These are phyloP conservation scores for cattle (Bos taurus) DNA, from an alignment of 2,113 vertebrate species.

Conservation along the genomic window DNA sequence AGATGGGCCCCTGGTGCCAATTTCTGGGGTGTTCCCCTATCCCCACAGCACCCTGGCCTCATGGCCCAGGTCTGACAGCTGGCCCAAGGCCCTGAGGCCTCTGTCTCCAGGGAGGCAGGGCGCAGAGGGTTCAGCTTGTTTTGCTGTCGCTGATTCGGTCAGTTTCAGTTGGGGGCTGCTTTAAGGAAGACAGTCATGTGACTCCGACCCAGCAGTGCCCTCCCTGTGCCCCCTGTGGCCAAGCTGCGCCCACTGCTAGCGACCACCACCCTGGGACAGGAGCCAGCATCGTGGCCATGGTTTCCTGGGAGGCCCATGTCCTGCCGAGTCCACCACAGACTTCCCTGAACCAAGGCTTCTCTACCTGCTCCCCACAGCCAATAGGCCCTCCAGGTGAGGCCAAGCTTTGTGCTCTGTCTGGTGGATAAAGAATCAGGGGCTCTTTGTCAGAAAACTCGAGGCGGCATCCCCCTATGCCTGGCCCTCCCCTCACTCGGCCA, in stretches of 20 bases:
- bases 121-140: accelerated
- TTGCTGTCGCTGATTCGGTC: neutral
- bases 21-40: accelerated
- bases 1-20: neutral
- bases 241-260: neutral
- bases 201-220: accelerated
- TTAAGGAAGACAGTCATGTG: accelerated
- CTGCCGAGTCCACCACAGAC: accelerated
- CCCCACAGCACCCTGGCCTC: accelerated
- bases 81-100: neutral
- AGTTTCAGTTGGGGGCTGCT: neutral
- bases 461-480: constrained; percentile 23
- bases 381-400: neutral
- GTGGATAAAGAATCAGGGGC: constrained; percentile 58
- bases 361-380: neutral
- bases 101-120: neutral
- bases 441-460: constrained; percentile 47
- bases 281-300: accelerated
- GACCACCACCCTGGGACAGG: accelerated
- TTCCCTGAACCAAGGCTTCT: accelerated
- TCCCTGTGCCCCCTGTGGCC: neutral
- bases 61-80: accelerated
- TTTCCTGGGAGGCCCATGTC: no score
- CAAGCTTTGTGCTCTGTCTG: constrained; percentile 15
- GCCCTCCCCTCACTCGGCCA: constrained; percentile 49